These are phyloP conservation scores for Sitobion miscanthi DNA, from an alignment of 1,140 invertebrate genomes.

Conservation along the genomic window DNA sequence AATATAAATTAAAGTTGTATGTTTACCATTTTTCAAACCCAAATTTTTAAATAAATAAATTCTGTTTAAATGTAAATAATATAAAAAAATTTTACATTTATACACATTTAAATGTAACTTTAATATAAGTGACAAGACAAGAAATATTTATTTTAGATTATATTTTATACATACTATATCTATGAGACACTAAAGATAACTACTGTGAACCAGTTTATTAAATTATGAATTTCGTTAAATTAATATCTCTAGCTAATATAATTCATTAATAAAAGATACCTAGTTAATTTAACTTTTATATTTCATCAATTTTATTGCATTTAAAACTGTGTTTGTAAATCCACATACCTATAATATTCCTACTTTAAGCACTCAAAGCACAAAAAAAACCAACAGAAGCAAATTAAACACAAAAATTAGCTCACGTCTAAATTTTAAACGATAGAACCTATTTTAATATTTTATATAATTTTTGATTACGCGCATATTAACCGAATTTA, in stretches of 20 bases:
- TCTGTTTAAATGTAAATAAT: not conserved
- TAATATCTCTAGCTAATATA: not conserved
- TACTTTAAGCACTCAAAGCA: not conserved
- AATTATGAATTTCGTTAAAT: not conserved
- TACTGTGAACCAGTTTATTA: not conserved
- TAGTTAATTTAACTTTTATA: not conserved
- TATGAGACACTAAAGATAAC: not conserved
- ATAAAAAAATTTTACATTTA: not conserved
- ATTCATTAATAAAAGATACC: not conserved
- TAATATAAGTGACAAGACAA: not conserved
- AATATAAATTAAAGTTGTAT: not conserved
- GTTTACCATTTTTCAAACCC: not conserved
- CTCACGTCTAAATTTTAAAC: not conserved
- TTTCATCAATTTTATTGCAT: not conserved
- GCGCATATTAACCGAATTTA: not conserved
- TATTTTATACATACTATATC: not conserved
- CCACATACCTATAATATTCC: not conserved
- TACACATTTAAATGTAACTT: not conserved
- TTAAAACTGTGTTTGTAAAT: not conserved
- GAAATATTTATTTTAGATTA: not conserved
- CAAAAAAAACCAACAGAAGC: not conserved
- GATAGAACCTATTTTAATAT: not conserved
- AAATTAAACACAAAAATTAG: not conserved
- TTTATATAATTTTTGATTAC: not conserved
- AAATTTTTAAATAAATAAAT: not conserved